Evolutionary conservation across 1,140 invertebrate genomes (phyloP).

Genomic region (Tigriopus japonicus): DNA sequence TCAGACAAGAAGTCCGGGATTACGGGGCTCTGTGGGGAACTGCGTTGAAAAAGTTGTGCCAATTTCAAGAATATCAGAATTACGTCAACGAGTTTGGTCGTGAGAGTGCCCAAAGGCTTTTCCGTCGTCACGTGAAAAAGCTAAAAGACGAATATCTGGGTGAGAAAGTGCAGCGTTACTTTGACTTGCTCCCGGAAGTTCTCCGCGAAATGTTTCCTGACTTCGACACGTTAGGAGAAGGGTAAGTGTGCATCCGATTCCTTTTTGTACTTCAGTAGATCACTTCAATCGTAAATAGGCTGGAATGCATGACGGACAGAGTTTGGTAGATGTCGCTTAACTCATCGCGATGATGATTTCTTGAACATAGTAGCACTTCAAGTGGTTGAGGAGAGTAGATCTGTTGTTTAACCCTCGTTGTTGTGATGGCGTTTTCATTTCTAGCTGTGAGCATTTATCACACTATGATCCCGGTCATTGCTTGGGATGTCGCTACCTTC

Average conservation of each 20-base stretch:
- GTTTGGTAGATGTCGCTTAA: too few species aligned
- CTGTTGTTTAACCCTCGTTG: too few species aligned
- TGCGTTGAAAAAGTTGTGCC: conserved; percentile 61
- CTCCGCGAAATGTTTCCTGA: conserved; percentile 64
- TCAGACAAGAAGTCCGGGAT: conserved; percentile 37
- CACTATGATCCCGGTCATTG: too few species aligned
- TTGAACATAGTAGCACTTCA: too few species aligned
- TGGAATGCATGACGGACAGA: too few species aligned
- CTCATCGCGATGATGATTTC: too few species aligned
- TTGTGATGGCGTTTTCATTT: too few species aligned
- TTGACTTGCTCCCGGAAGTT: conserved; percentile 56
- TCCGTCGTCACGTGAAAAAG: conserved; percentile 59
- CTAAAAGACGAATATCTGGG: conserved; percentile 65
- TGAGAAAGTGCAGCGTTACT: conserved; percentile 55
- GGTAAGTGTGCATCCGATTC: conserved; percentile 30
- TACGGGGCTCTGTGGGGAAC: conserved; percentile 68
- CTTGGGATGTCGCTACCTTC: too few species aligned
- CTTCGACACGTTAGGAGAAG: conserved; percentile 47
- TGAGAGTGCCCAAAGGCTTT: conserved; percentile 57
- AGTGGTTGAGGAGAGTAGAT: too few species aligned
- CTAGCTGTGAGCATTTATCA: too few species aligned
- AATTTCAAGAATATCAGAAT: conserved; percentile 54
- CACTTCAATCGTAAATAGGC: neutral
- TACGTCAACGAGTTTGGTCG: conserved; percentile 78
- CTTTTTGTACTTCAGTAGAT: conserved; percentile 15